phyloP scores from a whole-genome alignment of 2,113 vertebrate genomes.

The Macheiramphus alcinus region DNA sequence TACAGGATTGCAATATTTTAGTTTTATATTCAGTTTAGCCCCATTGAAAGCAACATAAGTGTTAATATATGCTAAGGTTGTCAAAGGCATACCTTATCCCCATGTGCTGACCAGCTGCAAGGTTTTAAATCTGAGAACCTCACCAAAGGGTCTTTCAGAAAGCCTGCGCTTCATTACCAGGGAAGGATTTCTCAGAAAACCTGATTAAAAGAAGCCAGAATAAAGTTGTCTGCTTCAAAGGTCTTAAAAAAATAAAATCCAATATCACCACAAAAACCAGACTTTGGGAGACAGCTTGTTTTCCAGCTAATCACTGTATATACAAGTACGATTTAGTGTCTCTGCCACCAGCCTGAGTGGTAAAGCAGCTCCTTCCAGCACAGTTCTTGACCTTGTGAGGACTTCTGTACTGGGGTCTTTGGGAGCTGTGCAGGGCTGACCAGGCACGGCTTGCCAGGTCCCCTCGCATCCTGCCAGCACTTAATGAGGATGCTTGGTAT shows the following conservation, averaged over 20 bases:
- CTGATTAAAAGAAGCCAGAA: not conserved
- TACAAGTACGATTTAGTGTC: not conserved
- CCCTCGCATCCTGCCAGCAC: not conserved
- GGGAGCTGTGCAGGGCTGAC: not conserved
- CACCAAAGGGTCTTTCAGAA: not conserved
- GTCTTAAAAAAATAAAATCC: not conserved
- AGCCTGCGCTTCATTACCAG: not conserved
- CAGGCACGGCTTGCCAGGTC: not conserved
- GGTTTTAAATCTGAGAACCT: not conserved
- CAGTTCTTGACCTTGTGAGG: not conserved
- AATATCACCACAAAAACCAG: not conserved
- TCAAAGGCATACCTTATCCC: not conserved
- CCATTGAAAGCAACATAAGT: not conserved
- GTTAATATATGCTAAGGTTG: not conserved
- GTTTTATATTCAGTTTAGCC: not conserved
- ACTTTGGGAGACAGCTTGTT: not conserved
- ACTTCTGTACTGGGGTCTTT: not conserved
- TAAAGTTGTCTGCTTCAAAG: not conserved
- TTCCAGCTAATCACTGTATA: not conserved
- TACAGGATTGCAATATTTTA: rapidly evolving
- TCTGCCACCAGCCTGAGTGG: not conserved
- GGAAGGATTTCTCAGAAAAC: not conserved
- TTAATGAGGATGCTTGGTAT: not conserved
- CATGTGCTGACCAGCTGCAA: not conserved
- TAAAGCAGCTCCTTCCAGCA: not conserved